These are phyloP conservation scores for Notodonta ziczac DNA, from an alignment of 2,888 invertebrate species.

Conservation along the genomic window DNA sequence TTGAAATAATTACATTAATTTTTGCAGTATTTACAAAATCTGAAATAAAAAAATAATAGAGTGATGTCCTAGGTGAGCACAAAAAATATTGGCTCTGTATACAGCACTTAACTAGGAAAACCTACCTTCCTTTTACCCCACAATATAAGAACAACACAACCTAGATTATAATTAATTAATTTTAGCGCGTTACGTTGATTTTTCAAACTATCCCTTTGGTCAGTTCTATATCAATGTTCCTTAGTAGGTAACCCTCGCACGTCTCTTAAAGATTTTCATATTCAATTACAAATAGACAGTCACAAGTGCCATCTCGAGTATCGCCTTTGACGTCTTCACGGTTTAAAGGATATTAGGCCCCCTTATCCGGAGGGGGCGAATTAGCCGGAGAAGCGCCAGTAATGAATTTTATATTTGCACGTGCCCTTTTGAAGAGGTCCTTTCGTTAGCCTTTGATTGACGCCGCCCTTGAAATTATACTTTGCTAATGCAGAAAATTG, in stretches of 20 bases:
- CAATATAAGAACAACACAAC: too few species aligned
- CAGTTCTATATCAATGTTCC: conserved; percentile 33
- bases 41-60: too few species aligned
- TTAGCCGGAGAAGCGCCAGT: conserved; percentile 62
- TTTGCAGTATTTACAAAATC: too few species aligned
- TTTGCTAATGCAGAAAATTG: conserved; percentile 26
- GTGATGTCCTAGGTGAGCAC: too few species aligned
- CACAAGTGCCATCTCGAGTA: conserved; percentile 78
- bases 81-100: too few species aligned
- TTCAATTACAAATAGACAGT: conserved; percentile 84
- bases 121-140: too few species aligned
- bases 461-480: conserved; percentile 37
- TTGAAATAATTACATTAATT: too few species aligned
- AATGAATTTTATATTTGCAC: conserved; percentile 66
- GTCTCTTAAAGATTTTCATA: conserved; percentile 79
- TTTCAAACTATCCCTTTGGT: neutral
- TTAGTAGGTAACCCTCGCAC: conserved; percentile 49
- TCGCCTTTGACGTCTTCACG: conserved; percentile 77
- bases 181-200: too few species aligned
- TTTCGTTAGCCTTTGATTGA: conserved; percentile 48
- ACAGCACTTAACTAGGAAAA: too few species aligned
- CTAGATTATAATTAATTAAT: too few species aligned
- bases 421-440: conserved; percentile 44
- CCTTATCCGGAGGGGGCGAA: conserved; percentile 56
- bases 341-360: conserved; percentile 74